Percentiles rank a stretch among this genome's conserved stretches.
Evolutionary conservation across 53 echinoderm and acorn worm genomes (phyloP).

Genomic region (Crossaster papposus): DNA sequence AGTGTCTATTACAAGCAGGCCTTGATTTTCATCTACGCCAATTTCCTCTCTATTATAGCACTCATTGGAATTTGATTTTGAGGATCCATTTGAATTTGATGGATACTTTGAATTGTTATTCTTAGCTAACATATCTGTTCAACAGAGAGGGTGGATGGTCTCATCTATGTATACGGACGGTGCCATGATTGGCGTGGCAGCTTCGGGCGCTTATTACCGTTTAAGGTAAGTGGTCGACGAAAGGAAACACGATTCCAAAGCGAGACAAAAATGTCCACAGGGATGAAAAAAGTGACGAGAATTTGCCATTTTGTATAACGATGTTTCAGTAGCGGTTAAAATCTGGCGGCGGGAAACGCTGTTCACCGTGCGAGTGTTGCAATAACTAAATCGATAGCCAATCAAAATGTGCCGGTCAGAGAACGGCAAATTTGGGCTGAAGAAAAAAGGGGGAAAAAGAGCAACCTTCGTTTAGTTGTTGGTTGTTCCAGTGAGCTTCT

Average conservation of each 20-base stretch:
- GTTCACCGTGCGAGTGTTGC: not conserved
- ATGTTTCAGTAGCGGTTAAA: not conserved
- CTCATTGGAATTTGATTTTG: constrained; percentile 1
- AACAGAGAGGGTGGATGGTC: not conserved
- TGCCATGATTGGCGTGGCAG: not conserved
- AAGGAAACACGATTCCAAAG: not conserved
- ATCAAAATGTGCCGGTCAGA: not conserved
- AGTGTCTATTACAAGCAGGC: not conserved
- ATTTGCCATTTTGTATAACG: constrained; percentile 18
- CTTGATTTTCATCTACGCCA: not conserved
- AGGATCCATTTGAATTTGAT: constrained; percentile 18
- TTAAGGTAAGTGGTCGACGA: not conserved
- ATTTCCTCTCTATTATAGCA: not conserved
- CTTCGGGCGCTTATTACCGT: not conserved
- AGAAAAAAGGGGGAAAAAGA: not conserved
- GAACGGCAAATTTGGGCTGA: not conserved
- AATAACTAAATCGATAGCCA: constrained; percentile 10
- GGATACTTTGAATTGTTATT: constrained; percentile 19
- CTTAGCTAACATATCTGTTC: constrained; percentile 15
- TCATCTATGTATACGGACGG: not conserved
- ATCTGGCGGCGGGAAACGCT: not conserved
- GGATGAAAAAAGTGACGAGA: not conserved
- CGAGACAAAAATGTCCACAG: not conserved
- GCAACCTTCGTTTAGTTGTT: not conserved
- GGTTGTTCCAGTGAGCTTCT: not conserved